Base-by-base conservation (phyloP, 2,797 vertebrate species). In the Coregonus suidteri region DNA sequence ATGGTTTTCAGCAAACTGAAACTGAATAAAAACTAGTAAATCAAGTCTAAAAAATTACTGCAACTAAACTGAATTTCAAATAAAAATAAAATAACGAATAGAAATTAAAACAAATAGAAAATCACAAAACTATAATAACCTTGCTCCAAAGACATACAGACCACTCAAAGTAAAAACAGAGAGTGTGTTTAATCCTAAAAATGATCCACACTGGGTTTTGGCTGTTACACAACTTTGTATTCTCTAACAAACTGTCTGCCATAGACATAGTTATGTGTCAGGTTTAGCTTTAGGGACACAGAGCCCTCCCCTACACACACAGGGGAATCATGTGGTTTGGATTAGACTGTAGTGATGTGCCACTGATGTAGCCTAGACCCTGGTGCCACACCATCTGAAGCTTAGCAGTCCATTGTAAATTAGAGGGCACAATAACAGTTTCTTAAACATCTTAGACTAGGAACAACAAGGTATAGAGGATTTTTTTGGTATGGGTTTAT, bases 281-380 rank as follows among this genome's bases (percentile, higher is more conserved):
- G 56, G 74, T 59, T 74, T 34, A 54, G 4, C 13, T 69, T 18
- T 75, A 78, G 2, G 41, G 20, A n/a, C 62, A 67, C 47, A 71
- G 54, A 9, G 59, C 37, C 41, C 35, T 16, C 66, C 73, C 56
- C 75, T 73, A 53, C 25, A 72, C 59, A 54, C 4, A 18, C 53
- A 62, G 59, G 51, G 37, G 74, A 54, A 54, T 54, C 71, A 35
- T 73, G 51, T 53, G 25, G 51, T 72, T 53, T 16, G 52, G 51
- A 72, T 53, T 54, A 72, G 51, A 53, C 13, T 30, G 51, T 16
- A 34, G 47, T 53, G 68, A 70, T 47, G 37, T 70, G n/a, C 6
- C 71, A 31, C 5, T 53, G 71, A 54, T 35, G 30, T 3, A 51
- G 70, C 1, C 18, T 25, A 54, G 52, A 54, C 30, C 25, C 30